phyloP scores from a whole-genome alignment of 35 echinoderm and acorn worm species.

The Diadema setosum region DNA sequence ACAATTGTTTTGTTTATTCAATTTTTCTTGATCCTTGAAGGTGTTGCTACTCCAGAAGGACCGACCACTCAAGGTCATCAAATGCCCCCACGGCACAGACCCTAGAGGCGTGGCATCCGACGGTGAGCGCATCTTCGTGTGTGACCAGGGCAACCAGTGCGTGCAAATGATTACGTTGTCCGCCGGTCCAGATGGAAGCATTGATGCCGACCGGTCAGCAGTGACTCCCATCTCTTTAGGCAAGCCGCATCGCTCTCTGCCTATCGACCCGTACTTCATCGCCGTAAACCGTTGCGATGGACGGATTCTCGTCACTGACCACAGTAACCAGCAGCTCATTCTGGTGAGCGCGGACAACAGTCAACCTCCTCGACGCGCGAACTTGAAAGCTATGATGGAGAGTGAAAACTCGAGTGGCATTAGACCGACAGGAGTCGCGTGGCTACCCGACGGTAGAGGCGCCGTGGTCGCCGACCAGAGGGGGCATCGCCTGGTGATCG shows the following conservation, averaged over 20 bases:
- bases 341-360: background rate
- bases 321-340: background rate
- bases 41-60: background rate
- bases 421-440: constrained; percentile 8
- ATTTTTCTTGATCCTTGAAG: background rate
- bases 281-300: background rate
- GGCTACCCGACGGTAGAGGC: background rate
- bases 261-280: background rate
- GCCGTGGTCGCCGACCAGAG: background rate
- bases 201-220: background rate
- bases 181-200: background rate
- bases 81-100: background rate
- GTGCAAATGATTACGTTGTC: background rate
- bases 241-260: background rate
- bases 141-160: constrained; percentile 7
- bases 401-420: background rate
- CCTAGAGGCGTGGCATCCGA: background rate
- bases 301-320: background rate
- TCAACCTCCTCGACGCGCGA: background rate
- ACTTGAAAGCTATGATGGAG: background rate
- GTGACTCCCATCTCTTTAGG: background rate
- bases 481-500: background rate
- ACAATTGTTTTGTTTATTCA: background rate
- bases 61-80: background rate
- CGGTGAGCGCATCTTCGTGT: background rate